A percentile compares a stretch with the other conserved stretches of the same genome.
Conservation (phyloP, 2,888 invertebrate species). For the Hypomecis punctinalis region DNA sequence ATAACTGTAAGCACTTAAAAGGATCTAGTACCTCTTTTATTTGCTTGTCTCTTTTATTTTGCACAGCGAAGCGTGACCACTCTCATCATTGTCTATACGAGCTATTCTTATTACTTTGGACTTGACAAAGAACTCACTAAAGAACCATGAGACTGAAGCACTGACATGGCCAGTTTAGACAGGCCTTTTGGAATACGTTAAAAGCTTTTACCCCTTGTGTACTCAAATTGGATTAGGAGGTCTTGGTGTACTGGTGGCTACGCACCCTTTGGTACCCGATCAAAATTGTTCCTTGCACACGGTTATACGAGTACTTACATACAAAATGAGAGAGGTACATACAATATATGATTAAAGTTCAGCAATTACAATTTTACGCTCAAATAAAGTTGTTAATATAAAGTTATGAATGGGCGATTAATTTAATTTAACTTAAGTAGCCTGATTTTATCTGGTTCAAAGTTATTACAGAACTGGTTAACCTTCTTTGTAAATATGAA, state of each 20-base stretch:
- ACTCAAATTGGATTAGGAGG: slow-evolving; percentile 52
- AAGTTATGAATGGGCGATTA: neutral
- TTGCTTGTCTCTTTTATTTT: slow-evolving; percentile 20
- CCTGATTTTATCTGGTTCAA: neutral
- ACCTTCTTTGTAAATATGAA: neutral
- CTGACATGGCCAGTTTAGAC: slow-evolving; percentile 49
- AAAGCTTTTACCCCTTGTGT: slow-evolving; percentile 29
- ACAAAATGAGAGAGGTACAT: neutral
- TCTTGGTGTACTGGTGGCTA: slow-evolving; percentile 52
- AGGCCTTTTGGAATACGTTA: slow-evolving; percentile 46
- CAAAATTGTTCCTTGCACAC: slow-evolving; percentile 39
- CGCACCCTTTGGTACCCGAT: slow-evolving; percentile 55
- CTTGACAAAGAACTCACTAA: slow-evolving; percentile 56
- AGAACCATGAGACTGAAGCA: slow-evolving; percentile 31
- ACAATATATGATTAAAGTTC: neutral
- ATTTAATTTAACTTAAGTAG: neutral
- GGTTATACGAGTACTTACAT: neutral
- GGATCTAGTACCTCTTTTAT: neutral
- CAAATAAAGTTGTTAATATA: neutral
- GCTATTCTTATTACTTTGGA: slow-evolving; percentile 46
- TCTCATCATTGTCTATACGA: slow-evolving; percentile 48
- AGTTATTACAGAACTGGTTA: neutral
- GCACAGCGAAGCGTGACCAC: slow-evolving; percentile 47
- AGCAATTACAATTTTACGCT: too few relatives aligned
- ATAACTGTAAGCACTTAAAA: neutral